These are phyloP conservation scores for Caerostris darwini DNA, from an alignment of 1,140 invertebrate genomes.

Conservation along the genomic window DNA sequence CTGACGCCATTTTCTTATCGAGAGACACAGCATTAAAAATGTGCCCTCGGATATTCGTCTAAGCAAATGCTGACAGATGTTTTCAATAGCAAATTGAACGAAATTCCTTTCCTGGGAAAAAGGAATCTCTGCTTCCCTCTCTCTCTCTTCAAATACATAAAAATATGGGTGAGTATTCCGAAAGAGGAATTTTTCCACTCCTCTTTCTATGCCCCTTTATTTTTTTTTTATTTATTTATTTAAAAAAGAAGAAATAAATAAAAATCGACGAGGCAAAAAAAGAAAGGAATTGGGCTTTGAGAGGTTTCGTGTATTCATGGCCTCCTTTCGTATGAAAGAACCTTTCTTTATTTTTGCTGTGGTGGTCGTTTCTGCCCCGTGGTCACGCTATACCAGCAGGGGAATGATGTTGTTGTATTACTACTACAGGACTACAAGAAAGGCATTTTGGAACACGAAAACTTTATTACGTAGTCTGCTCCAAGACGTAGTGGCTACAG, in stretches of 20 bases:
- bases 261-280: slow-evolving; percentile 10
- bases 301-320: slow-evolving; percentile 43
- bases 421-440: neutral
- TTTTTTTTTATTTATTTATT: no score
- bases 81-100: slow-evolving; percentile 76
- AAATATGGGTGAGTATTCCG: slow-evolving; percentile 48
- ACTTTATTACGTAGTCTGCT: slow-evolving; percentile 46
- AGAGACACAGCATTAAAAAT: slow-evolving; percentile 75
- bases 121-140: neutral
- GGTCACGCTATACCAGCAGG: slow-evolving; percentile 41
- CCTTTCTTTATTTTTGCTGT: neutral
- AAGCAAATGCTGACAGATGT: slow-evolving; percentile 74
- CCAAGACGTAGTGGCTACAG: slow-evolving; percentile 3
- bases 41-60: slow-evolving; percentile 43
- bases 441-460: slow-evolving; percentile 50
- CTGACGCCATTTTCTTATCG: slow-evolving; percentile 74
- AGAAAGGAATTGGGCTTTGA: neutral
- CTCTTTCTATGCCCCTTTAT: neutral
- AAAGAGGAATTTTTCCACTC: slow-evolving; percentile 11
- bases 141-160: slow-evolving; percentile 28
- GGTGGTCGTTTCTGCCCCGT: slow-evolving; percentile 1
- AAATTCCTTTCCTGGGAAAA: slow-evolving; percentile 2
- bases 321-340: slow-evolving; percentile 12
- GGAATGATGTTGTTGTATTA: slow-evolving; percentile 13
- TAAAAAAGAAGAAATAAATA: neutral